phyloP scores from a whole-genome alignment of 2,113 vertebrate species.

The Cranoglanis bouderius region DNA sequence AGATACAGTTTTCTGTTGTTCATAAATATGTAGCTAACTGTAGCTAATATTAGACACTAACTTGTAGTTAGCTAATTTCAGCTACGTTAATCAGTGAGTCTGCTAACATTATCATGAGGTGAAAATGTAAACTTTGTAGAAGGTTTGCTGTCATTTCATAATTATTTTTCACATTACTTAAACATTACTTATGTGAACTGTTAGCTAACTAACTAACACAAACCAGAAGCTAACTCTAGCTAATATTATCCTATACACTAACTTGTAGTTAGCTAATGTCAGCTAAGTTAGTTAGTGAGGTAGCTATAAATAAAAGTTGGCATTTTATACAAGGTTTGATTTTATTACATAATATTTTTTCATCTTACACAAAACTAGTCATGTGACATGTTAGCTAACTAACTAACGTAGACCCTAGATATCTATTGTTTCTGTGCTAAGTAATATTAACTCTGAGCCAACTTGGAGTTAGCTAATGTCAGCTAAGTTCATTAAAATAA shows the following conservation, averaged over 20 bases:
- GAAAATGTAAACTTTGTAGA: neutral
- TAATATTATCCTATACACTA: neutral
- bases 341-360: neutral
- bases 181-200: neutral
- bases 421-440: neutral
- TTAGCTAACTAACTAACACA: neutral
- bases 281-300: neutral
- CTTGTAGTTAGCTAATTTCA: neutral
- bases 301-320: neutral
- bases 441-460: neutral
- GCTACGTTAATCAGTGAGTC: neutral
- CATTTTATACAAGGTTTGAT: neutral
- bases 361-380: neutral
- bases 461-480: neutral
- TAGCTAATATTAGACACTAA: neutral
- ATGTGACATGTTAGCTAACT: neutral
- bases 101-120: neutral
- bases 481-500: neutral
- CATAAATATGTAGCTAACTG: neutral
- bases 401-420: neutral
- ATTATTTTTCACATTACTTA: neutral
- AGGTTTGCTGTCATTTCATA: neutral
- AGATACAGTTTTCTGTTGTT: neutral
- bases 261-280: neutral
- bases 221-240: neutral